Conservation (phyloP, 2,888 invertebrate species). For the Apamea anceps region DNA sequence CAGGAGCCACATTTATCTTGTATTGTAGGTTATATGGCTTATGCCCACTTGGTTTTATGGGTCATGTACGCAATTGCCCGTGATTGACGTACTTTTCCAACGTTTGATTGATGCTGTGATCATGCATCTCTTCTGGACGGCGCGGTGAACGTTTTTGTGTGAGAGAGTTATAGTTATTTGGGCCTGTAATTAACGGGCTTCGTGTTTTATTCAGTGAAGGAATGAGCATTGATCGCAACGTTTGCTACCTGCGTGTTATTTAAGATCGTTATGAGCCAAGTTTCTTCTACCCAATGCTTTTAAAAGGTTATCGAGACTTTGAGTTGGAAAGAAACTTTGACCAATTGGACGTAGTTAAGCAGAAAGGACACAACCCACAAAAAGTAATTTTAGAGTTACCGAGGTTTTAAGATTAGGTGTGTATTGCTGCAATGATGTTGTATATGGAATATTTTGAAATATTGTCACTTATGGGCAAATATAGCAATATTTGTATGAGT, state of each 20-base stretch:
- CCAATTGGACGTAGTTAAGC: too few species aligned
- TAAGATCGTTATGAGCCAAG: background rate
- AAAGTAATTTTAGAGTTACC: too few species aligned
- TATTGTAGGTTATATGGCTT: slow-evolving; percentile 44
- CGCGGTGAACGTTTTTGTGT: background rate
- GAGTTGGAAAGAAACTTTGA: background rate
- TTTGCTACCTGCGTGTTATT: background rate
- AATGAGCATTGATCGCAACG: background rate
- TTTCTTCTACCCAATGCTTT: background rate
- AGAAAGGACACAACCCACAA: too few species aligned
- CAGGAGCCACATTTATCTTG: slow-evolving; percentile 50
- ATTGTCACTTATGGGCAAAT: too few species aligned
- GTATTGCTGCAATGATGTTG: too few species aligned
- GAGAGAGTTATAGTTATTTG: slow-evolving; percentile 1
- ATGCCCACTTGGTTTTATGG: slow-evolving; percentile 43
- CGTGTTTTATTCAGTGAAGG: background rate
- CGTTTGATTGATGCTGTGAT: slow-evolving; percentile 32
- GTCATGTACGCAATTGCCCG: slow-evolving; percentile 49
- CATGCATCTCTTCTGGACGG: slow-evolving; percentile 20
- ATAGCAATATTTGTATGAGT: too few species aligned
- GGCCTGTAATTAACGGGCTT: background rate
- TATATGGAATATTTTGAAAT: too few species aligned
- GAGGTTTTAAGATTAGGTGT: too few species aligned
- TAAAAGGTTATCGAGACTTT: background rate
- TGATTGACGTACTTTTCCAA: slow-evolving; percentile 44